Conservation (phyloP, 2,888 invertebrate genomes). For the Eumacrocentrus americanus region DNA sequence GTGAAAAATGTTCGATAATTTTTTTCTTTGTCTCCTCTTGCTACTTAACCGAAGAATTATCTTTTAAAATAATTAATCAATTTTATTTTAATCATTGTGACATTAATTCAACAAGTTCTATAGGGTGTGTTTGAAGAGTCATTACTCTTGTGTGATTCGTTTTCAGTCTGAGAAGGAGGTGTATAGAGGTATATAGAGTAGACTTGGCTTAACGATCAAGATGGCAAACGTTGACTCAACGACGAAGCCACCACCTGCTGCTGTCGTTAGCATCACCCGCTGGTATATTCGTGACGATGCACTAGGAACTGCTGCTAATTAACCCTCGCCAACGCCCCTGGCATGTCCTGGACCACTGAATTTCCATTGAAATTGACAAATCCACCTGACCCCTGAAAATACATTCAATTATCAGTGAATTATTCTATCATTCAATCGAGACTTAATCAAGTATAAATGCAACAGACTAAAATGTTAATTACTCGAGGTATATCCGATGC, state of each 20-base stretch:
- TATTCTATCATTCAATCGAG: too few species aligned
- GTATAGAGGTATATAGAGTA: neutral
- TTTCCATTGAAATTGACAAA: conserved; percentile 6
- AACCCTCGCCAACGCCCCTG: neutral
- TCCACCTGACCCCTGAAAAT: neutral
- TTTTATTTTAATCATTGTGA: too few species aligned
- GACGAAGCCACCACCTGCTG: conserved; percentile 24
- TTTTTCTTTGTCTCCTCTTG: too few species aligned
- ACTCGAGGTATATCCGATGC: neutral
- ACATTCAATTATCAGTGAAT: neutral
- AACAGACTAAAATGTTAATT: conserved; percentile 10
- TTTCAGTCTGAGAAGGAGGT: neutral
- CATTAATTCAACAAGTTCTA: too few species aligned
- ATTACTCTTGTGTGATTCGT: too few species aligned
- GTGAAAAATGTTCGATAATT: too few species aligned
- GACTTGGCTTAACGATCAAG: conserved; percentile 21
- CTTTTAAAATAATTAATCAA: too few species aligned
- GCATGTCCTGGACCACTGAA: too few species aligned
- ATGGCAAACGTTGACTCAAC: conserved; percentile 31
- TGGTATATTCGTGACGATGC: conserved; percentile 6
- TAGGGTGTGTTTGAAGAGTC: too few species aligned
- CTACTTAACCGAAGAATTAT: too few species aligned
- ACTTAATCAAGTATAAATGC: neutral
- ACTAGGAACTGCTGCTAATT: neutral
- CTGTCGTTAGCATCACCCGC: conserved; percentile 15